Base-by-base conservation (phyloP, 2,888 invertebrate species). In the Nesidiocoris tenuis region DNA sequence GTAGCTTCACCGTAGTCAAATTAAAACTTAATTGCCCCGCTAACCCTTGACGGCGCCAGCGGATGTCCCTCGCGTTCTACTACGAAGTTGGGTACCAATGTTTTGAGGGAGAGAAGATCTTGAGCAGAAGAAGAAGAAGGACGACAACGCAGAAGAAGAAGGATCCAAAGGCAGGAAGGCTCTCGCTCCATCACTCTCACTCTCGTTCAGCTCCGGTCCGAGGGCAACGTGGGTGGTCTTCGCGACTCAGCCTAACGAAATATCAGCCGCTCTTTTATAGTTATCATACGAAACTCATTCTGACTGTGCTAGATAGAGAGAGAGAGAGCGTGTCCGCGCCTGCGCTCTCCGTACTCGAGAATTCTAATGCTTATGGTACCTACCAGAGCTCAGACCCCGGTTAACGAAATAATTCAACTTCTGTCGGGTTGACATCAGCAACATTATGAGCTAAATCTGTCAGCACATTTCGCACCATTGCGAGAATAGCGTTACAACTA, bases 161-260 rank as follows among this genome's bases (percentile, higher is more conserved):
- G 39, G 12, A 39, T 12, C 3, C 12, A 12, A 39, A 39, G 39
- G 39, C 12, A 7, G 39, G 39, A 39, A 7, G 39, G 39, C 39
- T 39, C 39, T 39, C 39, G 39, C 39, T 39, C 39, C 12, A 39
- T 39, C 39, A 39, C 39, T 39, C 39, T 39, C 39, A 12, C 39
- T 39, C 39, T 39, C 39, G 39, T 39, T 39, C 39, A 39, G 39
- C 39, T 39, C 39, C 39, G 39, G 5, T 39, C 39, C 12, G 39
- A 39, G 39, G 39, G 39, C 66, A 39, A 66, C 66, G 66, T 66
- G 66, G 66, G 66, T 66, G 66, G 66, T 66, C 66, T 65, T 66
- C 66, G 66, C 66, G 55, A 66, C 66, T 66, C 21, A 3, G 66
- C 54, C 66, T 19, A 54, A 66, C 64, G 64, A 64, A 64, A 24